Evolutionary conservation across 2,888 invertebrate genomes (phyloP).

Genomic region (Dolichopus griseipennis): DNA sequence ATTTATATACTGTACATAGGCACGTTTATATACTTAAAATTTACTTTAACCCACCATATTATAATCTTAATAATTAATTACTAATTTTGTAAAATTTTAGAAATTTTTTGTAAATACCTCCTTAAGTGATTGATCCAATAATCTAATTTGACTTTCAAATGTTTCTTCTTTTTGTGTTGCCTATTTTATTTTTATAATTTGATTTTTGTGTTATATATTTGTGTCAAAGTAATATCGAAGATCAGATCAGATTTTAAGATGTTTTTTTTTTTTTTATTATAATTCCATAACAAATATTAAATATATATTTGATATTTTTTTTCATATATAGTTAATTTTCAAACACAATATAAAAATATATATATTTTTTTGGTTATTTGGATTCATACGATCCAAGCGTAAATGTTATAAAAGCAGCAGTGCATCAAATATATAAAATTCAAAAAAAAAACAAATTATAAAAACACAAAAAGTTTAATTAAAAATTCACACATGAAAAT

Average conservation of each 20-base stretch:
- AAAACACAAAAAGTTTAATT: conserved; percentile 7
- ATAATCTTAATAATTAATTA: too few species aligned
- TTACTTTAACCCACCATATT: too few species aligned
- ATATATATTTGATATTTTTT: background rate
- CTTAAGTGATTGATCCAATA: conserved; percentile 80
- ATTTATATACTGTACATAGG: too few species aligned
- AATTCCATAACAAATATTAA: conserved; percentile 18
- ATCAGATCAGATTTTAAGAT: background rate
- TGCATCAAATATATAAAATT: too few species aligned
- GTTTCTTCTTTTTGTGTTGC: conserved; percentile 93
- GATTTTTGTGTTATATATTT: conserved; percentile 8
- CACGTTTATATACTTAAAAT: too few species aligned
- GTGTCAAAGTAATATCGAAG: too few species aligned
- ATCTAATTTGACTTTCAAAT: conserved; percentile 83
- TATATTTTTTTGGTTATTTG: conserved; percentile 16
- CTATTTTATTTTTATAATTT: conserved; percentile 46
- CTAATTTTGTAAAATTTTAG: too few species aligned
- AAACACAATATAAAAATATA: conserved; percentile 7
- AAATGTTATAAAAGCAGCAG: background rate
- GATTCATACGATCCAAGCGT: conserved; percentile 8
- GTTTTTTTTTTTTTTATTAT: conserved; percentile 18
- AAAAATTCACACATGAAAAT: conserved; percentile 9
- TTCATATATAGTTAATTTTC: too few species aligned
- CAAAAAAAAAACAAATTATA: background rate
- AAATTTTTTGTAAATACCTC: conserved; percentile 62